Conservation (phyloP, 2,888 invertebrate genomes). For the Brachylomia viminalis region DNA sequence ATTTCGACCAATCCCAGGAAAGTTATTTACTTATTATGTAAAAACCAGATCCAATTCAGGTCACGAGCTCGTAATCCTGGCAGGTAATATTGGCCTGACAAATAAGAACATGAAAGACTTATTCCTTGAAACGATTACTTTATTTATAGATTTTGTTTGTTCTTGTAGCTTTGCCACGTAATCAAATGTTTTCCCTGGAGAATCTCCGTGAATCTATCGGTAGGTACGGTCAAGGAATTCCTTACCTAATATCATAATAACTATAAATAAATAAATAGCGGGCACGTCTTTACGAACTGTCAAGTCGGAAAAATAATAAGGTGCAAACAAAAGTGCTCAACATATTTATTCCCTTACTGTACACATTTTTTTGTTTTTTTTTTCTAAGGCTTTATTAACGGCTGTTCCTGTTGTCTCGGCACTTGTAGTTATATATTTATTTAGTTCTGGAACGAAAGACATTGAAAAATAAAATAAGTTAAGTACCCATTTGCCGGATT, state of each 20-base stretch:
- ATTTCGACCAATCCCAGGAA: neutral
- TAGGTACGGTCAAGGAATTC: neutral
- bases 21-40: conserved; percentile 10
- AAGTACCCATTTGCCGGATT: neutral
- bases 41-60: conserved; percentile 4
- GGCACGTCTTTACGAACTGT: neutral
- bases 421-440: neutral
- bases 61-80: neutral
- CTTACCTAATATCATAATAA: no score
- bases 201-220: neutral
- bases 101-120: neutral
- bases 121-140: conserved; percentile 1
- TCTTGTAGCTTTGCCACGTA: neutral
- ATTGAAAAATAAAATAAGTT: no score
- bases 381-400: neutral
- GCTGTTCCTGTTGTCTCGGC: neutral
- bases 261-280: no score
- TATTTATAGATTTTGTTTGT: neutral
- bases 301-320: neutral
- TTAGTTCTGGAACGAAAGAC: neutral
- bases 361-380: neutral
- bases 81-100: neutral
- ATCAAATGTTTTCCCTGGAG: neutral
- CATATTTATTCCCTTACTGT: neutral
- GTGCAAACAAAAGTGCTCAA: neutral